Evolutionary conservation across 2,888 invertebrate genomes (phyloP).

Genomic region (Agrochola litura): DNA sequence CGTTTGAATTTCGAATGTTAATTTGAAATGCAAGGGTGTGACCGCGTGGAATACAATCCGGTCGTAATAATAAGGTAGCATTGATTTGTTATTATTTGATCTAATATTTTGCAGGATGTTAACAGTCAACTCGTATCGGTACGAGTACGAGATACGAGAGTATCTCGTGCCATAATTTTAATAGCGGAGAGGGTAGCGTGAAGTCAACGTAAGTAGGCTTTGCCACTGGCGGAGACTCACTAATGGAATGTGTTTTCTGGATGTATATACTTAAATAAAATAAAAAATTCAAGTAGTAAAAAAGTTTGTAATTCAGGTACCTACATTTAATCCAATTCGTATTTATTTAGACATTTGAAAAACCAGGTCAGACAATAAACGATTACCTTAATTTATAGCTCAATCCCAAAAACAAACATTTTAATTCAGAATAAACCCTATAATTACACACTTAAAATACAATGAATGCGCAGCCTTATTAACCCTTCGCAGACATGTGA

Average conservation of each 20-base stretch:
- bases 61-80: slow-evolving; percentile 52
- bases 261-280: too few species aligned
- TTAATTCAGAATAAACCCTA: background rate
- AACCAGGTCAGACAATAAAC: background rate
- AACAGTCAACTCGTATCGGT: background rate
- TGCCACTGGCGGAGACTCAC: too few species aligned
- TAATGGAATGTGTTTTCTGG: background rate
- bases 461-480: slow-evolving; percentile 51
- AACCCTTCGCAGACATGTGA: slow-evolving; percentile 57
- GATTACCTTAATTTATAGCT: background rate
- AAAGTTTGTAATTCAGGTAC: too few species aligned
- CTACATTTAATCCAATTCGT: background rate
- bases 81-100: slow-evolving; percentile 51
- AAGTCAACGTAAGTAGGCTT: background rate
- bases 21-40: slow-evolving; percentile 84
- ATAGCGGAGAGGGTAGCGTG: background rate
- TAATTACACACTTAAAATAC: slow-evolving; percentile 27
- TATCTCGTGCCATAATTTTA: background rate
- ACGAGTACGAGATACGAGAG: background rate
- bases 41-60: slow-evolving; percentile 75
- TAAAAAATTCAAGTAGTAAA: too few species aligned
- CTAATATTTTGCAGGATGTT: slow-evolving; percentile 2
- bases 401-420: background rate
- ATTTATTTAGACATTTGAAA: background rate
- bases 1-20: slow-evolving; percentile 79